These are phyloP conservation scores for Oxystoma pomonae DNA, from an alignment of 2,888 invertebrate species.

Conservation along the genomic window DNA sequence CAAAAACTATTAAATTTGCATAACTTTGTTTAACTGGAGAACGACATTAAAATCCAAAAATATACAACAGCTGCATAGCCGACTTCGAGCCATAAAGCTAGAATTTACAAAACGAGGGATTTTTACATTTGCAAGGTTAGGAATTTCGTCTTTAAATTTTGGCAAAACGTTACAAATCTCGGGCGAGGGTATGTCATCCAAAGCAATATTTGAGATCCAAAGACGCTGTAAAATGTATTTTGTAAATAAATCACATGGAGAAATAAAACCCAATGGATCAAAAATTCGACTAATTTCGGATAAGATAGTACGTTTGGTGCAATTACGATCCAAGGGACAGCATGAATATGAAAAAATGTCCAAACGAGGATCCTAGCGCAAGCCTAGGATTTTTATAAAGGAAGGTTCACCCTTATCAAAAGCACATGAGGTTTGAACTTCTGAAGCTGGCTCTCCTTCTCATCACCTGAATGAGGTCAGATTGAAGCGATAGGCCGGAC, in stretches of 20 bases:
- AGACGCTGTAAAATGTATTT: constrained; percentile 1
- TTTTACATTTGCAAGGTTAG: background rate
- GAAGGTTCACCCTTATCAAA: too few relatives aligned
- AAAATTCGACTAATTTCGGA: background rate
- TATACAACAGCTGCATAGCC: too few relatives aligned
- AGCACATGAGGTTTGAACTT: background rate
- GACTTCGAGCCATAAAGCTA: background rate
- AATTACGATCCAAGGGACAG: too few relatives aligned
- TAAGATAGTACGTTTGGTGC: too few relatives aligned
- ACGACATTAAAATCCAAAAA: background rate
- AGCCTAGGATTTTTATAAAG: too few relatives aligned
- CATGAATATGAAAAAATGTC: too few relatives aligned
- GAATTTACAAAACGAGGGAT: background rate
- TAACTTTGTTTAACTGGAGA: background rate
- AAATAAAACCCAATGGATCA: background rate
- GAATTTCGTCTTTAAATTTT: background rate
- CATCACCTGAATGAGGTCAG: background rate
- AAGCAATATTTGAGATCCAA: background rate
- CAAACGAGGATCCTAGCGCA: too few relatives aligned
- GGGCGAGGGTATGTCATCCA: too few relatives aligned
- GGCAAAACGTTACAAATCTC: too few relatives aligned
- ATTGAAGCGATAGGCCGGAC: background rate
- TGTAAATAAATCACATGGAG: background rate
- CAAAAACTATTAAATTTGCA: too few relatives aligned
- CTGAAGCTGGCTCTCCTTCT: background rate